These are phyloP conservation scores for Melanotaenia parkinsoni DNA, from an alignment of 2,797 vertebrate genomes.

Conservation along the genomic window DNA sequence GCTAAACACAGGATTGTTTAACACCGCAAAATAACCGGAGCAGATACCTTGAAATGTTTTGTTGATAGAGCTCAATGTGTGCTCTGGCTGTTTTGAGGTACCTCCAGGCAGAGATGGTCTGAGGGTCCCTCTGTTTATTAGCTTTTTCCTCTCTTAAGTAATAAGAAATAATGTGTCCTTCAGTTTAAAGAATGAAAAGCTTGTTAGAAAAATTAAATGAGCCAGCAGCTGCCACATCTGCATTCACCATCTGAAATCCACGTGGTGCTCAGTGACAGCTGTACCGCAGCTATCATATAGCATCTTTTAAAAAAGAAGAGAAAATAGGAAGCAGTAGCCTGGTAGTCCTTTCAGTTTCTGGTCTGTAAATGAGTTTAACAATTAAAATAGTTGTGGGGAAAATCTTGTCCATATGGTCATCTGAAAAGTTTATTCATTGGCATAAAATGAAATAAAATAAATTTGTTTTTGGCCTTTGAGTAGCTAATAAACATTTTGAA, in stretches of 20 bases:
- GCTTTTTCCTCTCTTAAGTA: background rate
- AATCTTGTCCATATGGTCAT: too few species aligned
- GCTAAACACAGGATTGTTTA: too few species aligned
- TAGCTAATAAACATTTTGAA: too few species aligned
- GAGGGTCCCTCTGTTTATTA: background rate
- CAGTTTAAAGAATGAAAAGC: background rate
- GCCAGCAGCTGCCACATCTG: conserved; percentile 13
- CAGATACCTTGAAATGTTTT: too few species aligned
- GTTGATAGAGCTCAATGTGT: too few species aligned
- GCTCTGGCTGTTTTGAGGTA: background rate
- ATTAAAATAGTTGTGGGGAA: too few species aligned
- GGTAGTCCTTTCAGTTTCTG: background rate
- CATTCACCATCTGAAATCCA: conserved; percentile 2
- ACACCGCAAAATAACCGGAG: too few species aligned
- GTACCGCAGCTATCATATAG: background rate
- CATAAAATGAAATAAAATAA: too few species aligned
- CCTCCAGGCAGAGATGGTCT: background rate
- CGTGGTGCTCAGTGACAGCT: background rate
- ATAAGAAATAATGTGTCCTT: background rate
- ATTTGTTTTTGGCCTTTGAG: too few species aligned
- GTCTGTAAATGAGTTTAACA: background rate
- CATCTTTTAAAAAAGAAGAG: background rate
- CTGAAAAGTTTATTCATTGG: too few species aligned
- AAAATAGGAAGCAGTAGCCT: background rate
- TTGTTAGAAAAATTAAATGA: background rate